Conservation (phyloP, 2,797 vertebrate species). For the Leuciscus waleckii region DNA sequence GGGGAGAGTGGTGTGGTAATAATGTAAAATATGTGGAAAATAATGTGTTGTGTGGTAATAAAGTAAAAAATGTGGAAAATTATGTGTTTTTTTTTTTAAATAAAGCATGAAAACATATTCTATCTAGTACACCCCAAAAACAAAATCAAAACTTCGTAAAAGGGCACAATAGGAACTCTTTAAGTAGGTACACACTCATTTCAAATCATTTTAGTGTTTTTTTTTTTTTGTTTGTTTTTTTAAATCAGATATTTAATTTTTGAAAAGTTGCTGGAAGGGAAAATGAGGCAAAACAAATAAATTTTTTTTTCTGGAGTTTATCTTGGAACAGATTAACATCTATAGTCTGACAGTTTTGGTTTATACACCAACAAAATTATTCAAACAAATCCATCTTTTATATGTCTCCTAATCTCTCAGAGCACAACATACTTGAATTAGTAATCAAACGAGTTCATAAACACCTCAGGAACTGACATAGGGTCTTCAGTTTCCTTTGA, state of each 20-base stretch:
- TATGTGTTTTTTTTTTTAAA: too few relatives aligned
- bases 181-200: too few relatives aligned
- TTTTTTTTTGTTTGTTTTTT: too few relatives aligned
- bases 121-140: too few relatives aligned
- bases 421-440: neutral
- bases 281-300: neutral
- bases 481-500: neutral
- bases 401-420: neutral
- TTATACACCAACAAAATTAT: neutral
- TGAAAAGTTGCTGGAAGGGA: neutral
- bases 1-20: too few relatives aligned
- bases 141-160: too few relatives aligned
- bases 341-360: neutral
- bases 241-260: neutral
- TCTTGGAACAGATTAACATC: neutral
- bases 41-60: too few relatives aligned
- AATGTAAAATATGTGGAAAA: too few relatives aligned
- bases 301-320: neutral
- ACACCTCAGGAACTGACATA: neutral
- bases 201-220: too few relatives aligned
- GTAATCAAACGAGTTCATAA: constrained; percentile 1
- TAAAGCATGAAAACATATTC: too few relatives aligned
- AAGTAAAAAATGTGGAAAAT: too few relatives aligned
- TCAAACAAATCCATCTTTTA: neutral
- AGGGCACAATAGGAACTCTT: too few relatives aligned